phyloP scores from a whole-genome alignment of 2,113 vertebrate species.

The Sorex araneus region DNA sequence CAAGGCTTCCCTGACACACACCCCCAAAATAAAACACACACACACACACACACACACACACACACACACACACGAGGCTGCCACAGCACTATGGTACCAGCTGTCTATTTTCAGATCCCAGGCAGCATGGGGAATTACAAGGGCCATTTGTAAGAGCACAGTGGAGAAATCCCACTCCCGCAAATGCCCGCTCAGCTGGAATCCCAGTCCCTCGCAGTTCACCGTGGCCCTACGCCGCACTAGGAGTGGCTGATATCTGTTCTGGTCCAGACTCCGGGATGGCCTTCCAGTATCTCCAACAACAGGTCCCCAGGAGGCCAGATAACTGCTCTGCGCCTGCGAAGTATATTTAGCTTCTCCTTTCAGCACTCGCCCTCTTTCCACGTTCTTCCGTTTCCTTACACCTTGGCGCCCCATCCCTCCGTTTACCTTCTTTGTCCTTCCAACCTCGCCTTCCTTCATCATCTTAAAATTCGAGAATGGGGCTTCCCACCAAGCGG shows the following conservation, averaged over 20 bases:
- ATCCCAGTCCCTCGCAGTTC: constrained; percentile 33
- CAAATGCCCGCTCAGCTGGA: constrained; percentile 1
- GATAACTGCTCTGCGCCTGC: constrained; percentile 51
- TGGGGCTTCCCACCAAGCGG: neutral
- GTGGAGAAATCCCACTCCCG: constrained; percentile 47
- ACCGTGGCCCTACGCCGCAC: neutral
- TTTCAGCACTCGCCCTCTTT: constrained; percentile 56
- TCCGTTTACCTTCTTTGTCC: constrained; percentile 26
- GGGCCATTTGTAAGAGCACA: constrained; percentile 31
- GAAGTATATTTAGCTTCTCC: constrained; percentile 65
- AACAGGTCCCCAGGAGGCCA: neutral
- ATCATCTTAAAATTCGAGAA: constrained; percentile 41
- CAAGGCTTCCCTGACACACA: too few species aligned
- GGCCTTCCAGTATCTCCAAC: constrained; percentile 28
- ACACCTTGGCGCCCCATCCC: neutral
- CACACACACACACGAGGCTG: neutral
- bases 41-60: too few species aligned
- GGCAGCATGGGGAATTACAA: neutral
- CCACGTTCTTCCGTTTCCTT: constrained; percentile 60
- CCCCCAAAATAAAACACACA: too few species aligned
- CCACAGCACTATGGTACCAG: neutral
- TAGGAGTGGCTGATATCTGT: constrained; percentile 1
- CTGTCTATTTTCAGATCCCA: constrained; percentile 30
- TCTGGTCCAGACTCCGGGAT: neutral
- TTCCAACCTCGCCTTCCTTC: neutral